Percentiles rank a stretch among this genome's conserved stretches.
Evolutionary conservation across 2,888 invertebrate genomes (phyloP).

Genomic region (Iselma pallidipennis): DNA sequence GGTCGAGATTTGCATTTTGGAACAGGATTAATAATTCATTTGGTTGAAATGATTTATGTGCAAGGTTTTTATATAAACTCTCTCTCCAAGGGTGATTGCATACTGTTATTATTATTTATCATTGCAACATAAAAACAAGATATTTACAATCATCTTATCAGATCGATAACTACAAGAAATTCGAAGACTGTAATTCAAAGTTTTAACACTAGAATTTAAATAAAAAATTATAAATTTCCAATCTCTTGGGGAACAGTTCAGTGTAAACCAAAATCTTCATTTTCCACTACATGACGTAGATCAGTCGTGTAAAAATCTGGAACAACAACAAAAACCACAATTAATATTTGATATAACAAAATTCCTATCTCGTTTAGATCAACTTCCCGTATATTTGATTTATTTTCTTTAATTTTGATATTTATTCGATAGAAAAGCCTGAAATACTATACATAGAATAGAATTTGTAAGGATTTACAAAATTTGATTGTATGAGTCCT

Average conservation of each 20-base stretch:
- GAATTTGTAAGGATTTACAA: background rate
- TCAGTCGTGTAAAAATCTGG: too few relatives aligned
- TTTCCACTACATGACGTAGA: too few relatives aligned
- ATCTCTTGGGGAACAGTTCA: too few relatives aligned
- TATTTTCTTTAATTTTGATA: too few relatives aligned
- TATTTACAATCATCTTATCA: background rate
- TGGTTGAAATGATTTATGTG: background rate
- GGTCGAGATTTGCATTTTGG: slow-evolving; percentile 20
- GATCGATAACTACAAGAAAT: background rate
- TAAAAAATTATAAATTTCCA: too few relatives aligned
- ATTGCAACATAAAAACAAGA: background rate
- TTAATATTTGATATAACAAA: too few relatives aligned
- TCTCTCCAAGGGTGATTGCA: background rate
- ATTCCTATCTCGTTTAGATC: too few relatives aligned
- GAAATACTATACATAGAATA: too few relatives aligned
- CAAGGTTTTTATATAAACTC: background rate
- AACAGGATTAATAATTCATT: slow-evolving; percentile 22
- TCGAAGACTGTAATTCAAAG: background rate
- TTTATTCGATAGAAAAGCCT: background rate
- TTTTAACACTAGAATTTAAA: background rate
- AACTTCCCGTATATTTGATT: too few relatives aligned
- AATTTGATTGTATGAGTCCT: background rate
- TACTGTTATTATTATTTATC: slow-evolving; percentile 1
- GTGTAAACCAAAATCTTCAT: too few relatives aligned
- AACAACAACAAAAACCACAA: too few relatives aligned